Evolutionary conservation across 2,113 vertebrate species (phyloP).

Genomic region (Gavialis gangeticus): DNA sequence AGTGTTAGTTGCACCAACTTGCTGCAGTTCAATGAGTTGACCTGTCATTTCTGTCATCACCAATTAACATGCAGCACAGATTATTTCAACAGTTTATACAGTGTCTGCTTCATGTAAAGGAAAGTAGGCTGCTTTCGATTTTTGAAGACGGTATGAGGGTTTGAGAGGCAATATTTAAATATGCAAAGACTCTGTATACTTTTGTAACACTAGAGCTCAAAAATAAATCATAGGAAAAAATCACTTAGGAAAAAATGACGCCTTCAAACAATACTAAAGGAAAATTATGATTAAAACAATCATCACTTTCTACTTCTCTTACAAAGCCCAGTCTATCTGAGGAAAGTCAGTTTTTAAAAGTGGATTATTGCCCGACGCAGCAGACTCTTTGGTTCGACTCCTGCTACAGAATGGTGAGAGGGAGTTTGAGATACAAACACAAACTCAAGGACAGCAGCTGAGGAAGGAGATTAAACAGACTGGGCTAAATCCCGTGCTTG

Average conservation of each 20-base stretch:
- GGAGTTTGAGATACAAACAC: not conserved
- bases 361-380: not conserved
- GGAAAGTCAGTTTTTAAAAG: not conserved
- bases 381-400: not conserved
- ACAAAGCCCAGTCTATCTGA: not conserved
- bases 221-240: not conserved
- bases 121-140: not conserved
- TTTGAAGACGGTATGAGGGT: not conserved
- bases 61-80: not conserved
- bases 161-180: not conserved
- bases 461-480: not conserved
- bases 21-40: not conserved
- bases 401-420: not conserved
- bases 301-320: not conserved
- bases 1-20: constrained; percentile 8
- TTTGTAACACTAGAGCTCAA: not conserved
- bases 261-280: not conserved
- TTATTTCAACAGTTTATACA: not conserved
- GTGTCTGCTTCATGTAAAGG: constrained; percentile 31
- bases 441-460: not conserved
- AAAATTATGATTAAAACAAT: not conserved
- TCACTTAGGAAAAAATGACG: not conserved
- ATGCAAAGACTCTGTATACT: not conserved
- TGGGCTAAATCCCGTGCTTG: not conserved
- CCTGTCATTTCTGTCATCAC: not conserved